These are phyloP conservation scores for Conus ventricosus DNA, from an alignment of 1,140 invertebrate genomes.

Conservation along the genomic window DNA sequence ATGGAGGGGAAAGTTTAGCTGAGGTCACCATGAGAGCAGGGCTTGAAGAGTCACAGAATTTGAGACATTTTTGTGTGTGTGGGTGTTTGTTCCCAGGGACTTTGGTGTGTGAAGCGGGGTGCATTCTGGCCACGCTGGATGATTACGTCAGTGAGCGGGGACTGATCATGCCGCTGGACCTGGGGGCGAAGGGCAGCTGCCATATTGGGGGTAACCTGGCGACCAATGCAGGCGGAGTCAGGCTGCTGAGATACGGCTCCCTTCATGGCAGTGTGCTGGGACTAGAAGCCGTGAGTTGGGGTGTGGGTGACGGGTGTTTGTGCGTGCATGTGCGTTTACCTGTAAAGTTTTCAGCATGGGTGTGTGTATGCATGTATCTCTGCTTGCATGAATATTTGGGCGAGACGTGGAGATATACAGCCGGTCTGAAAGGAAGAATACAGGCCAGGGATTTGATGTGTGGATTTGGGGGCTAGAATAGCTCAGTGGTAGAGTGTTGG, in stretches of 20 bases:
- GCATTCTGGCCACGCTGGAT: slow-evolving; percentile 92
- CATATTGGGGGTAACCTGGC: slow-evolving; percentile 98
- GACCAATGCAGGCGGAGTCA: slow-evolving; percentile 97
- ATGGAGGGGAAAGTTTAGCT: too few relatives aligned
- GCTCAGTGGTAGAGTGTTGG: too few relatives aligned
- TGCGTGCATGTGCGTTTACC: background rate
- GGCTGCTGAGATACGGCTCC: slow-evolving; percentile 95
- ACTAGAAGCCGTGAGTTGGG: slow-evolving; percentile 86
- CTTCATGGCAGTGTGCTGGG: slow-evolving; percentile 94
- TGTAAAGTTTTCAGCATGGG: background rate
- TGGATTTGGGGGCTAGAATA: too few relatives aligned
- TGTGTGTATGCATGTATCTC: background rate
- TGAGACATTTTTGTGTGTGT: too few relatives aligned
- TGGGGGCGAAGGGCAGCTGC: slow-evolving; percentile 97
- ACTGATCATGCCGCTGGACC: slow-evolving; percentile 95
- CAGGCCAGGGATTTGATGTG: too few relatives aligned
- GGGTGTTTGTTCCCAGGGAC: slow-evolving; percentile 79
- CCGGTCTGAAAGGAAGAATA: too few relatives aligned
- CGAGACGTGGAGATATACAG: too few relatives aligned
- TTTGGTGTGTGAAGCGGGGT: slow-evolving; percentile 92
- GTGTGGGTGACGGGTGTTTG: background rate
- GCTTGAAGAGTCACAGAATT: too few relatives aligned
- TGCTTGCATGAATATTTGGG: background rate
- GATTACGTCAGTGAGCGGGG: slow-evolving; percentile 82
- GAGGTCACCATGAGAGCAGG: too few relatives aligned